Evolutionary conservation across 1,140 invertebrate species (phyloP).

Genomic region (Drosophila sproati): DNA sequence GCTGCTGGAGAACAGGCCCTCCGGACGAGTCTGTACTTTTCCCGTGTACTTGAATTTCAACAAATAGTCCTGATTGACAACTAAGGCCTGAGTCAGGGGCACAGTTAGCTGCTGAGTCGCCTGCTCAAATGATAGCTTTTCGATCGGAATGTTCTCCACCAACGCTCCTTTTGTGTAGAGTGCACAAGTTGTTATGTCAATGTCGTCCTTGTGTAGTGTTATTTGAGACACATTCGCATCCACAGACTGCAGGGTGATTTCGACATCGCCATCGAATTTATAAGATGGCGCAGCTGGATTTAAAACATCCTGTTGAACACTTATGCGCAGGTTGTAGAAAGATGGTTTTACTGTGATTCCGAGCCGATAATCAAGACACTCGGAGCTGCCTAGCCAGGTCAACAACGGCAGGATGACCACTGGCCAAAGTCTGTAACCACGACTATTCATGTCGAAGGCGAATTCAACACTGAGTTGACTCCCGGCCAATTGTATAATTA

Average conservation of each 20-base stretch:
- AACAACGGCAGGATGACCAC: slow-evolving; percentile 5
- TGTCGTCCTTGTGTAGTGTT: slow-evolving; percentile 87
- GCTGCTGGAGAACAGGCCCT: slow-evolving; percentile 86
- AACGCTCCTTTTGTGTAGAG: slow-evolving; percentile 19
- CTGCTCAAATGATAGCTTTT: slow-evolving; percentile 8
- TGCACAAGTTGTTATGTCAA: slow-evolving; percentile 15
- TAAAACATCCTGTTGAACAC: slow-evolving; percentile 84
- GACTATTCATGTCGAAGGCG: slow-evolving; percentile 23
- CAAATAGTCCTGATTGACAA: slow-evolving; percentile 19
- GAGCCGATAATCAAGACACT: slow-evolving; percentile 44
- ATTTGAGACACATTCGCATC: slow-evolving; percentile 83
- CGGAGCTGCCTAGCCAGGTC: not conserved
- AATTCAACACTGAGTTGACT: slow-evolving; percentile 2
- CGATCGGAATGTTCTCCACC: slow-evolving; percentile 5
- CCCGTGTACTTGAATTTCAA: slow-evolving; percentile 80
- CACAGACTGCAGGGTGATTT: slow-evolving; percentile 84
- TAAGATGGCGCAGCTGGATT: slow-evolving; percentile 83
- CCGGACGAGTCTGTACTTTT: slow-evolving; percentile 83
- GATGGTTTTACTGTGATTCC: slow-evolving; percentile 82
- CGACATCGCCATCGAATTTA: slow-evolving; percentile 86
- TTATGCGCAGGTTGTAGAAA: slow-evolving; percentile 88
- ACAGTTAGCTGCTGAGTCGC: slow-evolving; percentile 46
- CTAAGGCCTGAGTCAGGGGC: slow-evolving; percentile 10
- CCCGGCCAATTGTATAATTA: not conserved
- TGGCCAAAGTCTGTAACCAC: not conserved